phyloP scores from a whole-genome alignment of 1,140 invertebrate species.

The Drosophila subpulchrella region DNA sequence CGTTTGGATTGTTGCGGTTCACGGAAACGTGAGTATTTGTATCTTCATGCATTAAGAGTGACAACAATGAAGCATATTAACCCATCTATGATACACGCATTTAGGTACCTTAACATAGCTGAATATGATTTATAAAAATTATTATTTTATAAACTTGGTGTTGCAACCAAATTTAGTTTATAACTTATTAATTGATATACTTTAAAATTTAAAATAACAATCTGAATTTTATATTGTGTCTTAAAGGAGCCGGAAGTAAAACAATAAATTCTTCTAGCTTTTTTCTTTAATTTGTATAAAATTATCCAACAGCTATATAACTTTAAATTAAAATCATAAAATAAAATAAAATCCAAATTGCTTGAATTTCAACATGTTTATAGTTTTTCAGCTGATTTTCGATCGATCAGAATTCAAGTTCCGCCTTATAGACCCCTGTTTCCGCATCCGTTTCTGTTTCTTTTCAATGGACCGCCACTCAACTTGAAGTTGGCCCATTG shows the following conservation, averaged over 20 bases:
- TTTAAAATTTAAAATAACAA: too few relatives aligned
- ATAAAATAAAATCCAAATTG: too few relatives aligned
- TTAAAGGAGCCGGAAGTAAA: too few relatives aligned
- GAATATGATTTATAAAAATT: too few relatives aligned
- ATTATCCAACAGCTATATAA: too few relatives aligned
- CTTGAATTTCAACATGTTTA: neutral
- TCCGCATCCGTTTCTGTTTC: constrained; percentile 12
- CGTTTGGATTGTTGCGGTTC: constrained; percentile 4
- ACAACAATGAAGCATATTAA: constrained; percentile 20
- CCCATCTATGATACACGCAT: neutral
- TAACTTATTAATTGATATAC: too few relatives aligned
- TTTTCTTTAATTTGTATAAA: too few relatives aligned
- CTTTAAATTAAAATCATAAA: neutral
- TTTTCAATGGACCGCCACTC: constrained; percentile 28
- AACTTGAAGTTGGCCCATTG: constrained; percentile 26
- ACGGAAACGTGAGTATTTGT: neutral
- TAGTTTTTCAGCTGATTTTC: neutral
- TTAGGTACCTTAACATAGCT: too few relatives aligned
- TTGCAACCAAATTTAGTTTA: too few relatives aligned
- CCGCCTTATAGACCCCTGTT: neutral
- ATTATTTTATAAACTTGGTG: too few relatives aligned
- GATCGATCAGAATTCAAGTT: constrained; percentile 1
- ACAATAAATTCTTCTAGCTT: too few relatives aligned
- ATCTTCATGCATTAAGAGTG: constrained; percentile 10
- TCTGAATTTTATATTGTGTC: too few relatives aligned